phyloP scores from a whole-genome alignment of 2,888 invertebrate genomes.

The Synergus japonicus region DNA sequence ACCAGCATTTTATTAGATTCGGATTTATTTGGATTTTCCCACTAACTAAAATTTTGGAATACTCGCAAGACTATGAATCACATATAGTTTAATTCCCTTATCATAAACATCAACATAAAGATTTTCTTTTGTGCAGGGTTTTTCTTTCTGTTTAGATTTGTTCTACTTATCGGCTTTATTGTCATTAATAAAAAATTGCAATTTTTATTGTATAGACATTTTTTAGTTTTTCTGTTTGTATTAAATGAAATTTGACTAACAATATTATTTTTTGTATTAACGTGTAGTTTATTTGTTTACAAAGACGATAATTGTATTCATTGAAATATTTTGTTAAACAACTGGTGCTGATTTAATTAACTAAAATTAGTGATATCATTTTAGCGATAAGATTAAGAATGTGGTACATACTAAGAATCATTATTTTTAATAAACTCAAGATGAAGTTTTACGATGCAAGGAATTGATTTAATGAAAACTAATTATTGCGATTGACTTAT shows the following conservation, averaged over 20 bases:
- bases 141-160: not conserved
- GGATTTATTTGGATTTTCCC: not conserved
- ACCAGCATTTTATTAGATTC: not conserved
- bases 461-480: slow-evolving; percentile 14
- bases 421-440: not conserved
- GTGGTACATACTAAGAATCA: not conserved
- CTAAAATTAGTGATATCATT: not conserved
- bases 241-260: too few species aligned
- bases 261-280: not conserved
- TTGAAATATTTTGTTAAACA: not conserved
- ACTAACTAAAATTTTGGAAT: not conserved
- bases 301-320: not conserved
- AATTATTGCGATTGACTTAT: not conserved
- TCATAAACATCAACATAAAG: not conserved
- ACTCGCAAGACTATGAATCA: not conserved
- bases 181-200: too few species aligned
- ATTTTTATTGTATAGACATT: too few species aligned
- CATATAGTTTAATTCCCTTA: not conserved
- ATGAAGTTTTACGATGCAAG: slow-evolving; percentile 12
- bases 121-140: not conserved
- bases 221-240: too few species aligned
- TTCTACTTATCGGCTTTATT: too few species aligned
- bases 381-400: slow-evolving; percentile 3
- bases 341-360: not conserved
- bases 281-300: not conserved